Evolutionary conservation across 2,888 invertebrate species (phyloP), one percentile per base, ranked within the genome.

Genomic region (Meta bourneti): DNA sequence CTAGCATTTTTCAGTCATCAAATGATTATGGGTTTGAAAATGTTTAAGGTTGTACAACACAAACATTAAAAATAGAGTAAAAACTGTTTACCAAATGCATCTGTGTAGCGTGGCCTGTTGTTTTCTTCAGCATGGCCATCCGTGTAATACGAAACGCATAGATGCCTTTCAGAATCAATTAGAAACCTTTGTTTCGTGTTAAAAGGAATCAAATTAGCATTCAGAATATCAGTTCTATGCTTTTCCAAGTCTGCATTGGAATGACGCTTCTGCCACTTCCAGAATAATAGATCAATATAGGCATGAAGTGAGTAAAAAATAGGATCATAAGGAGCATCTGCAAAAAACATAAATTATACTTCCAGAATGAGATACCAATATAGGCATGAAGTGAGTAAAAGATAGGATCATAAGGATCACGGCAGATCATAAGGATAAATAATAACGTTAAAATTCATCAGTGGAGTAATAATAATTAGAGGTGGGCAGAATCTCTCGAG

Each of bases 191-290:
- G 84, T 71, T 84, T 83, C 0, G 70, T 89, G 70, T 92, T 92
- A 48, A 92, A 92, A 19, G 92, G 92, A 13, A 84, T 74, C 13
- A 92, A 61, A 84, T 82, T 72, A 49, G 84, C 48, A 13, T 79
- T 61, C 80, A 92, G 54, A 61, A 91, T 78, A 34, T 84, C 51
- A 8, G 11, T 69, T 52, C 20, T 69, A 11, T 81, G 89, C 11
- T 75, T 75, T 48, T 61, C 69, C 34, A 74, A 34, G 7, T 48
- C 75, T 19, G n/a, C 16, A 52, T 52, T n/a, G 6, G 70, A 51
- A 84, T 93, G 86, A 48, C 86, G 82, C 11, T 86, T 69, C n/a
- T 93, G 78, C 93, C 93, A 93, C 49, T 91, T 85, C 86, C 89
- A 91, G 49, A 91, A 89, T 48, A 93, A 75, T 70, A 89, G 78